Base-by-base conservation (phyloP, 2,113 vertebrate genomes). In the Campylomormyrus numenius region DNA sequence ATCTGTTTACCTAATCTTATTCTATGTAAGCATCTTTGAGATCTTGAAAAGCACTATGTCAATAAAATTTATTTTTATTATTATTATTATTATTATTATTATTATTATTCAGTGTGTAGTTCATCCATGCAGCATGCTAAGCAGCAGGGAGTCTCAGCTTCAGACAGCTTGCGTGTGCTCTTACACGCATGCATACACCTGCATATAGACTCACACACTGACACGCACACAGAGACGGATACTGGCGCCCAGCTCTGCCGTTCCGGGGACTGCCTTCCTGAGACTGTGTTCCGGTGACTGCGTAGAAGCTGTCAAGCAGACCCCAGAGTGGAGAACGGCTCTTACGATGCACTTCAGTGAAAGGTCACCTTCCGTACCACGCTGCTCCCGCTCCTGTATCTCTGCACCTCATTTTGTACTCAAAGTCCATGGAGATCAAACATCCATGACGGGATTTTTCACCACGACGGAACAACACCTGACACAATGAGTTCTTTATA, bases 331-430 rank as follows among this genome's bases (percentile, higher is more conserved):
- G 52, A 74, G 84, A 42, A 87, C 49, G 6, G 48, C 31, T 74
- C 49, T 84, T 50, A 89, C 52, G 11, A 39, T 52, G 50, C 52
- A 89, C 89, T 89, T 89, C 89, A 85, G 53, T 21, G 15, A 89
- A 85, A 89, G 80, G 89, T 89, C 89, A 89, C 77, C 50, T 89
- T 66, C 77, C 39, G 3, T 19, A 85, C 62, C 77, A 62, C 24
- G 27, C 89, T 46, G 45, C 39, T 52, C 45, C 62, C 89, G 15
- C 46, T 48, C 48, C 83, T 91, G 91, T 90, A 46, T 92, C 85
- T 90, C 1, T 66, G 24, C 7, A 4, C 52, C 53, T 88, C 42
- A 62, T 90, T 66, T 89, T 86, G 62, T 52, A 62, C 86, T 19
- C 88, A 56, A 42, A 53, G 87, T 45, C 11, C 5, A 5, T 39